Conservation (phyloP, 2,888 invertebrate genomes). For the Camptogramma bilineatum region DNA sequence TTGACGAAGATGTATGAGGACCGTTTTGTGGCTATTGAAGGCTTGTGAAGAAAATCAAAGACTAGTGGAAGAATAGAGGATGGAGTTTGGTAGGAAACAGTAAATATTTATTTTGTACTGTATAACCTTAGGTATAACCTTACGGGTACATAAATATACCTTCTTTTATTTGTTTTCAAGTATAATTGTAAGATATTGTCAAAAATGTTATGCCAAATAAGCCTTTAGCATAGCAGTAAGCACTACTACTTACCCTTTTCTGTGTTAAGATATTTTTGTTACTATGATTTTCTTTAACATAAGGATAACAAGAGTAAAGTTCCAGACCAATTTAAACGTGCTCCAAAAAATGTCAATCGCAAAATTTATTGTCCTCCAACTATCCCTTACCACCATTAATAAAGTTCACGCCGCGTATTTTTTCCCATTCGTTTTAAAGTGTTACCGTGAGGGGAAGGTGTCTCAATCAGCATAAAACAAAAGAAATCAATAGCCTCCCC, state of each 20-base stretch:
- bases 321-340: slow-evolving; percentile 14
- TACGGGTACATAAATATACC: background rate
- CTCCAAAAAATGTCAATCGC: slow-evolving; percentile 21
- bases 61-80: slow-evolving; percentile 17
- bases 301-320: background rate
- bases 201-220: too few species aligned
- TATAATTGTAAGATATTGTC: background rate
- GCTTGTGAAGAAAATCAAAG: slow-evolving; percentile 21
- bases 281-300: too few species aligned
- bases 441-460: slow-evolving; percentile 77
- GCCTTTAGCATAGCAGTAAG: too few species aligned
- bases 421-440: slow-evolving; percentile 75
- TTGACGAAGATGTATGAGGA: slow-evolving; percentile 75
- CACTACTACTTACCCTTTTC: too few species aligned
- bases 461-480: slow-evolving; percentile 86
- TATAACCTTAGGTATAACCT: background rate
- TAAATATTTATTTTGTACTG: background rate
- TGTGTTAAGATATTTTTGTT: too few species aligned
- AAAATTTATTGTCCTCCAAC: slow-evolving; percentile 28
- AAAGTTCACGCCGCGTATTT: slow-evolving; percentile 55
- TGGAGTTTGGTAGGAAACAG: background rate
- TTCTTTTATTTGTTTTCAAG: background rate
- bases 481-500: slow-evolving; percentile 83
- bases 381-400: slow-evolving; percentile 45
- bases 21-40: slow-evolving; percentile 4